A percentile compares a stretch with the other conserved stretches of the same genome.
These are phyloP conservation scores for Conus ventricosus DNA, from an alignment of 1,140 invertebrate species.

Conservation along the genomic window DNA sequence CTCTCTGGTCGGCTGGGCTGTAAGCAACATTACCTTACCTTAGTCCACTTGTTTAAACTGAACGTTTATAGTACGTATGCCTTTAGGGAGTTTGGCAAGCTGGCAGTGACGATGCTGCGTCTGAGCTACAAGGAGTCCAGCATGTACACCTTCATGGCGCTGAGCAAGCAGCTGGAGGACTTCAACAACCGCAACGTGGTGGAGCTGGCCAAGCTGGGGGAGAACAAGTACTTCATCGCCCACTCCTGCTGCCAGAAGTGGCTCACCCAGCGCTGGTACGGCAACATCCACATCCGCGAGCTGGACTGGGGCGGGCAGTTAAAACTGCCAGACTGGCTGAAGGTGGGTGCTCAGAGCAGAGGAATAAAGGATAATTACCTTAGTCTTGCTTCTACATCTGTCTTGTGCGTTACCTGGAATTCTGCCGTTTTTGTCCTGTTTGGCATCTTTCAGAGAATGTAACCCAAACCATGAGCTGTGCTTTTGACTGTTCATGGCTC, in stretches of 20 bases:
- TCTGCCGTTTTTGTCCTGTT: too few species aligned
- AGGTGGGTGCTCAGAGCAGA: slow-evolving; percentile 56
- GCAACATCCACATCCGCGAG: slow-evolving; percentile 71
- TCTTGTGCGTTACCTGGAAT: too few species aligned
- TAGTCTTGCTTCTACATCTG: too few species aligned
- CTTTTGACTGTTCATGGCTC: too few species aligned
- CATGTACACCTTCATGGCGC: slow-evolving; percentile 69
- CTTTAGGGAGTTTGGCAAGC: slow-evolving; percentile 73
- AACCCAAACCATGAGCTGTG: too few species aligned
- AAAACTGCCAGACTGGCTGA: slow-evolving; percentile 69
- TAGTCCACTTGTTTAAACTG: not conserved
- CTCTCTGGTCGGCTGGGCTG: too few species aligned
- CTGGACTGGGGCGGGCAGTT: slow-evolving; percentile 70
- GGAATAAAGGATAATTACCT: too few species aligned
- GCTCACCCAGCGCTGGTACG: slow-evolving; percentile 72
- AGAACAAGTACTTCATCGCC: slow-evolving; percentile 73
- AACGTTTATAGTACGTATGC: not conserved
- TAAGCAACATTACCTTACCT: not conserved
- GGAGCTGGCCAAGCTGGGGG: slow-evolving; percentile 68
- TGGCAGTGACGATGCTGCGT: slow-evolving; percentile 74
- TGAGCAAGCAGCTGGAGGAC: slow-evolving; percentile 71
- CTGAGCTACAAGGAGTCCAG: slow-evolving; percentile 70
- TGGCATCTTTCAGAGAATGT: too few species aligned
- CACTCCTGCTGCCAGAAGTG: slow-evolving; percentile 76
- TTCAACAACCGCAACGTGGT: slow-evolving; percentile 71